Base-by-base conservation (phyloP, 2,888 invertebrate genomes). In the Sialis lutaria region DNA sequence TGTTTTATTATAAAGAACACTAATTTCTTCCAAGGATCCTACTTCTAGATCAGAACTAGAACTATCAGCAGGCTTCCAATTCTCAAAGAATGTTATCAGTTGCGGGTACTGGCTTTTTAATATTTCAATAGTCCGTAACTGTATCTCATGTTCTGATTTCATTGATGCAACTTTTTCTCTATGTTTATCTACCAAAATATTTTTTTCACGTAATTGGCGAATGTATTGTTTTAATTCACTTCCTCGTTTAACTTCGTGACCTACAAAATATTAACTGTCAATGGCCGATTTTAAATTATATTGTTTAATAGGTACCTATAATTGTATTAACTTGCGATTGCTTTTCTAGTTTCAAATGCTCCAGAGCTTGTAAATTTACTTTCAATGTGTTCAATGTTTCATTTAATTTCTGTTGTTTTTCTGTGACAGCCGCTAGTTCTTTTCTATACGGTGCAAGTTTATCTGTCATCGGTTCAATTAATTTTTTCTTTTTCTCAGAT, bases 201-300 rank as follows among this genome's bases (percentile, higher is more conserved):
- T 87, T 60, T 87, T 85, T 45, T 80, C 79, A 49, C 89, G 74
- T 50, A 91, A 66, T 53, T 82, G 79, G 57, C 79, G 81, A 10
- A 91, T 84, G 63, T 89, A 90, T 54, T 79, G 77, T 63, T 89
- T 88, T 59, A 89, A 77, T 66, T 90, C 86, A 51, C 87, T 87
- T 31, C 86, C 87, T 55, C 82, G 74, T 22, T 85, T 68, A 13
- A 82, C 74, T 48, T 79, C 77, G 50, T 81, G 81, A 4, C 82
- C 82, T 40, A 73, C 8, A 10, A 22, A 39, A 40, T 32, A 37
- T 39, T 10, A 31, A 30, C 7, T 6, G 6, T n/a, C 30, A 13
- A 6, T 12, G 34, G 12, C 30, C n/a, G 6, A 44, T 33, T 33
- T 44, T 12, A 7, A 34, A 13, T 44, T 2, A 40, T 12, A 9